phyloP scores from a whole-genome alignment of 2,888 invertebrate species.

The Metacarcinus magister region DNA sequence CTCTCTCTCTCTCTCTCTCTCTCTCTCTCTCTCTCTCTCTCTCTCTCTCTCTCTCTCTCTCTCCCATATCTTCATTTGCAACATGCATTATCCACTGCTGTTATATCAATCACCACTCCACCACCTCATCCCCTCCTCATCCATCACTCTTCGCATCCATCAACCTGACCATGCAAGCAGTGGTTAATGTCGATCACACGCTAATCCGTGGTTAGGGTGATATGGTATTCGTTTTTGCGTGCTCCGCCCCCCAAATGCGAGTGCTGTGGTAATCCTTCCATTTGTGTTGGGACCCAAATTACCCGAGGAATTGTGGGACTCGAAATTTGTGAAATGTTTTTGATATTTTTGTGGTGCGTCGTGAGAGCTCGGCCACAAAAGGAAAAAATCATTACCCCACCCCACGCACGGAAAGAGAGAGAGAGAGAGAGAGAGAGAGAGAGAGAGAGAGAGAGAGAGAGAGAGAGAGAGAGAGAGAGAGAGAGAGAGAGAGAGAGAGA shows the following conservation, averaged over 20 bases:
- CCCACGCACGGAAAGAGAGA: not conserved
- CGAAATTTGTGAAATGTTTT: slow-evolving; percentile 35
- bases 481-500: slow-evolving; percentile 43
- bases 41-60: not conserved
- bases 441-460: slow-evolving; percentile 66
- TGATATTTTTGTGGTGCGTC: not conserved
- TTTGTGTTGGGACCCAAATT: not conserved
- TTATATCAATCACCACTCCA: slow-evolving; percentile 12
- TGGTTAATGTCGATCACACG: not conserved
- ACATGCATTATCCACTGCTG: not conserved
- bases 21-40: not conserved
- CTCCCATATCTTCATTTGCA: not conserved
- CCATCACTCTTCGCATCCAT: slow-evolving; percentile 3
- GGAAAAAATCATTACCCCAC: not conserved
- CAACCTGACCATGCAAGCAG: not conserved
- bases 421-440: slow-evolving; percentile 62
- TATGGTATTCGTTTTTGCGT: not conserved
- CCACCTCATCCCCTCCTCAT: slow-evolving; percentile 18
- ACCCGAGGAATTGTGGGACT: not conserved
- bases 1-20: not conserved
- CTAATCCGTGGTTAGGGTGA: not conserved
- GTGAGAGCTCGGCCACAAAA: not conserved
- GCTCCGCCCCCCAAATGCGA: not conserved
- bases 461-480: slow-evolving; percentile 59
- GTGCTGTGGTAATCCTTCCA: not conserved